These are phyloP conservation scores for Drosophila equinoxialis DNA, from an alignment of 1,140 invertebrate genomes.

Conservation along the genomic window DNA sequence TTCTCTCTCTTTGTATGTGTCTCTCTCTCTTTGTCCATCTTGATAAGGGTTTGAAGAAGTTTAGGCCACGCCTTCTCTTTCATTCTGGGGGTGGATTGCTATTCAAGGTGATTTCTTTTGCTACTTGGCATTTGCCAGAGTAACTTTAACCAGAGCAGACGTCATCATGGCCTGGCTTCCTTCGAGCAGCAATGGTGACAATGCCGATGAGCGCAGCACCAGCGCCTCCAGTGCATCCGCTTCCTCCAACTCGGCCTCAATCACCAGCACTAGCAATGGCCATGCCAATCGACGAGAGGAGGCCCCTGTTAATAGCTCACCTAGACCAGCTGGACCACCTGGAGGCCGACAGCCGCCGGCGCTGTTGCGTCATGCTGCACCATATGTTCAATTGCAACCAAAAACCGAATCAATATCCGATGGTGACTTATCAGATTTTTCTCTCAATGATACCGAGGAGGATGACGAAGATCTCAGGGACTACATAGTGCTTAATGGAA, in stretches of 20 bases:
- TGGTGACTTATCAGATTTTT: constrained; percentile 77
- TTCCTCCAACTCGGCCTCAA: constrained; percentile 17
- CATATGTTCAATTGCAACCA: constrained; percentile 55
- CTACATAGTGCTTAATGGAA: constrained; percentile 69
- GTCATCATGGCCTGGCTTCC: constrained; percentile 65
- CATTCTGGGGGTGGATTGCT: background rate
- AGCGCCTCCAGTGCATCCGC: constrained; percentile 45
- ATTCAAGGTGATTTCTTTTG: too few species aligned
- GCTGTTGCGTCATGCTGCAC: constrained; percentile 61
- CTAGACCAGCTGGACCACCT: constrained; percentile 21
- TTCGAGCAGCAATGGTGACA: constrained; percentile 59
- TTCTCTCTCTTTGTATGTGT: background rate
- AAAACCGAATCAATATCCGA: constrained; percentile 79
- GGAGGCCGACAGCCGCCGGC: constrained; percentile 52
- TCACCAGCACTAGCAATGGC: background rate
- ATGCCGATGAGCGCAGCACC: constrained; percentile 63
- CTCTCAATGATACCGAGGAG: constrained; percentile 80
- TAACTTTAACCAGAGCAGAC: too few species aligned
- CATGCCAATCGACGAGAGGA: constrained; percentile 22
- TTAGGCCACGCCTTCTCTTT: constrained; percentile 31
- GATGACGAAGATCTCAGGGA: constrained; percentile 78
- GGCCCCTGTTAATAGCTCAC: constrained; percentile 15
- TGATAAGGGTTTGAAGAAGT: background rate
- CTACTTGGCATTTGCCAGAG: too few species aligned
- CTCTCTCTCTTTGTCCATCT: background rate